Evolutionary conservation across 2,888 invertebrate species (phyloP), one percentile per base, ranked within the genome.

Genomic region (Dasysyrphus tricinctus): DNA sequence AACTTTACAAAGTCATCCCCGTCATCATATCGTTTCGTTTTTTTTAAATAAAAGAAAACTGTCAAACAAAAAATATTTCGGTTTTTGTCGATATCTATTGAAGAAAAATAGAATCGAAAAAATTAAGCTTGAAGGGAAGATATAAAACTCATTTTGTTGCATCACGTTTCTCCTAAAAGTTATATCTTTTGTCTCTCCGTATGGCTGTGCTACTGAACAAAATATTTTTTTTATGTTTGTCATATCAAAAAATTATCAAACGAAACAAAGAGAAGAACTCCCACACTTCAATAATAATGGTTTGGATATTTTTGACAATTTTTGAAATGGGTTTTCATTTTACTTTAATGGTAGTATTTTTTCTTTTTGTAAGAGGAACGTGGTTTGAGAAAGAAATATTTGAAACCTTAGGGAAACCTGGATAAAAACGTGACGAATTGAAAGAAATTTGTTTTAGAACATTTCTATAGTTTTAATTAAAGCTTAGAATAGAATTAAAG

Each of bases 261-360:
- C 6, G 7, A 44, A 8, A 16, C 2, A 44, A 47, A 16, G 2
- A 3, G 6, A 4, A 16, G 0, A 14, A n/a, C 2, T 29, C 2
- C 16, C 5, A 16, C 5, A 16, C 44, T 63, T 32, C n/a, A 44
- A 32, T 44, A 47, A 47, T n/a, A 9, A n/a, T 29, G 29, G 29
- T 6, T 11, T 9, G 72, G 57, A 44, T 57, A 47, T 57, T 57
- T 72, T 59, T 47, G 72, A 73, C 72, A 73, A 61, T 59, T 59
- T 73, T n/a, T n/a, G 12, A 59, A 73, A 49, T 73, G 37, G 24
- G 34, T 49, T 73, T 73, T 59, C 49, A 24, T 73, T 73, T 49
- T 34, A 47, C 47, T 49, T 59, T 5, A 37, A 51, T 42, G 42
- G 42, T n/a, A 9, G 29, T 63, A 47, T n/a, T 47, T 44, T 63